phyloP scores from a whole-genome alignment of 35 echinoderm and acorn worm genomes.

The Heliocidaris tuberculata region DNA sequence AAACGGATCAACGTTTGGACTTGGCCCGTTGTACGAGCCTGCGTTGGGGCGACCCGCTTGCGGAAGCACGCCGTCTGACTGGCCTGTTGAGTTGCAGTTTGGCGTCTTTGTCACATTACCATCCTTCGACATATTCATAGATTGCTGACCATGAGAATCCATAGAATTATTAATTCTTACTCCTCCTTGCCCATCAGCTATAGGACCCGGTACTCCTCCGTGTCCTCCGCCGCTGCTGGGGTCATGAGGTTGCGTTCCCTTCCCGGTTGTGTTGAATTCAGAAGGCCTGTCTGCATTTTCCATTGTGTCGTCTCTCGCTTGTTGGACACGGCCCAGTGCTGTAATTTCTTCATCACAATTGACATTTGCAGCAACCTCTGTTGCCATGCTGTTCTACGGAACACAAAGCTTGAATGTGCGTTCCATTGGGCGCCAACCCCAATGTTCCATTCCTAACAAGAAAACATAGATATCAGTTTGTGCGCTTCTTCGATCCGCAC shows the following conservation, averaged over 20 bases:
- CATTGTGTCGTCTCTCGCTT: slow-evolving; percentile 53
- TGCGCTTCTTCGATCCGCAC: slow-evolving; percentile 73
- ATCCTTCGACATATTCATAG: slow-evolving; percentile 47
- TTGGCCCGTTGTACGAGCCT: slow-evolving; percentile 45
- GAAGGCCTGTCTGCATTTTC: slow-evolving; percentile 49
- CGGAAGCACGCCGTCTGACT: slow-evolving; percentile 50
- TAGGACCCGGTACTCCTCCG: slow-evolving; percentile 48
- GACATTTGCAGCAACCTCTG: slow-evolving; percentile 64
- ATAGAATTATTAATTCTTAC: slow-evolving; percentile 49
- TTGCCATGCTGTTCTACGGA: slow-evolving; percentile 57
- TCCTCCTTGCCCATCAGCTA: slow-evolving; percentile 47
- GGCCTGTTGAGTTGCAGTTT: slow-evolving; percentile 47
- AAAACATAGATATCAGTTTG: slow-evolving; percentile 65
- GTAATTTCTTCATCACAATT: slow-evolving; percentile 56
- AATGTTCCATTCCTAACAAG: slow-evolving; percentile 45
- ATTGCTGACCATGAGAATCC: slow-evolving; percentile 51
- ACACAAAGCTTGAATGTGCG: slow-evolving; percentile 55
- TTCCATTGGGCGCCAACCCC: slow-evolving; percentile 40
- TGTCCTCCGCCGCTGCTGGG: slow-evolving; percentile 50
- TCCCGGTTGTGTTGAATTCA: slow-evolving; percentile 45
- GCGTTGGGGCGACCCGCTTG: slow-evolving; percentile 50
- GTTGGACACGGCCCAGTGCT: slow-evolving; percentile 54
- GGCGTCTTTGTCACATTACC: slow-evolving; percentile 47
- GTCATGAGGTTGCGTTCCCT: slow-evolving; percentile 49
- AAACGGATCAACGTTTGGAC: slow-evolving; percentile 78